A percentile compares a stretch with the other conserved stretches of the same genome.
phyloP scores from a whole-genome alignment of 2,888 invertebrate species.

The Belgica antarctica region DNA sequence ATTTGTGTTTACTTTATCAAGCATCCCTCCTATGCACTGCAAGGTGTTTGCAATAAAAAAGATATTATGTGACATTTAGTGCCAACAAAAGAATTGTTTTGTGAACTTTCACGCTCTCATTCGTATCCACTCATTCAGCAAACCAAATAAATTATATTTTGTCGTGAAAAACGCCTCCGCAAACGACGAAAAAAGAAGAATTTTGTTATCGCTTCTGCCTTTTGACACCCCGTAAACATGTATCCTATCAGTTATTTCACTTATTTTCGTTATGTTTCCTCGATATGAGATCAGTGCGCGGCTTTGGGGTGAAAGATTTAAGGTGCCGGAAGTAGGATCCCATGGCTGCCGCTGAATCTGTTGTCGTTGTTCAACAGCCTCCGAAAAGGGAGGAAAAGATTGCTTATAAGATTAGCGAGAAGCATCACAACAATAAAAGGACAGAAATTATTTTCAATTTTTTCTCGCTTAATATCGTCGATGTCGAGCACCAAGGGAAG shows the following conservation, averaged over 20 bases:
- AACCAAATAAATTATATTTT: constrained; percentile 19
- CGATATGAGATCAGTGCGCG: too few relatives aligned
- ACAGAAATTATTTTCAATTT: constrained; percentile 6
- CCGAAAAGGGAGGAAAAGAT: neutral
- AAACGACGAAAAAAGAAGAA: too few relatives aligned
- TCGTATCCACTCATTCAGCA: neutral
- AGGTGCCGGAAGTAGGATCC: neutral
- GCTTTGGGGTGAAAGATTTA: too few relatives aligned
- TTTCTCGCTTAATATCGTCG: too few relatives aligned
- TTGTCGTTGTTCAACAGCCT: neutral
- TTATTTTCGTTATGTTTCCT: neutral
- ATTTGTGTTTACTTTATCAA: neutral
- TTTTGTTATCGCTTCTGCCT: neutral
- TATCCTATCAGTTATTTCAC: neutral
- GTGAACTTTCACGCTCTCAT: neutral
- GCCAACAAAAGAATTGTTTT: constrained; percentile 21
- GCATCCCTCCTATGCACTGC: neutral
- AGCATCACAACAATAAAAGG: constrained; percentile 5
- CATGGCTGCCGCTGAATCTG: neutral
- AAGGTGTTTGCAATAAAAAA: constrained; percentile 4
- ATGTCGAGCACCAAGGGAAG: too few relatives aligned
- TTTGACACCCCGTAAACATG: neutral
- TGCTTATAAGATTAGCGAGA: constrained; percentile 12
- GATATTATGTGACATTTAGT: neutral
- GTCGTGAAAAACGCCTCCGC: neutral